Conservation (phyloP, 1,140 invertebrate genomes). For the Zaprionus nigranus region DNA sequence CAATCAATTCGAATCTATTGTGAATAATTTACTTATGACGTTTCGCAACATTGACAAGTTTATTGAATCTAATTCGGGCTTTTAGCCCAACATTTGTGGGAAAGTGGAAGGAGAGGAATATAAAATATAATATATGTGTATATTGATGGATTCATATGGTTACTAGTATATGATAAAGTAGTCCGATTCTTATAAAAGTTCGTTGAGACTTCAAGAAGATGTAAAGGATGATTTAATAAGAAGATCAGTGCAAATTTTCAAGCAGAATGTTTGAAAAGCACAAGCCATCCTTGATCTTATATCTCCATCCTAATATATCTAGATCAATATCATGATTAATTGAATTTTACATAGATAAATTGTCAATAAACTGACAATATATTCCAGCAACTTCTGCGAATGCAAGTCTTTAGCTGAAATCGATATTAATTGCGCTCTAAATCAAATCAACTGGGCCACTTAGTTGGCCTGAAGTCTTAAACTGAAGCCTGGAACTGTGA, state of each 20-base stretch:
- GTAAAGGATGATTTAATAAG: too few species aligned
- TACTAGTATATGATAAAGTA: not conserved
- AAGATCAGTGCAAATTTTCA: too few species aligned
- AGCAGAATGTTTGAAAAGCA: too few species aligned
- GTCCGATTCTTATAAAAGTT: not conserved
- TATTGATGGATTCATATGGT: not conserved
- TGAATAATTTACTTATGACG: slow-evolving; percentile 80
- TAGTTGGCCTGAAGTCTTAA: slow-evolving; percentile 6
- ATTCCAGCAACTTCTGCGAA: not conserved
- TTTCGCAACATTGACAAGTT: slow-evolving; percentile 55
- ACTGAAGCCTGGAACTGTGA: not conserved
- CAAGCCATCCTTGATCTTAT: too few species aligned
- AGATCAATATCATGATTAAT: not conserved
- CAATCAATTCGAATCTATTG: slow-evolving; percentile 74
- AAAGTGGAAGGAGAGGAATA: not conserved
- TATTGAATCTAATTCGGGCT: slow-evolving; percentile 57
- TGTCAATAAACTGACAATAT: not conserved
- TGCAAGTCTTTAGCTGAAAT: slow-evolving; percentile 1
- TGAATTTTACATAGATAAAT: not conserved
- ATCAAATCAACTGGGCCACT: slow-evolving; percentile 65
- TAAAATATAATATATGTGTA: not conserved
- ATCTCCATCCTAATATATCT: not conserved
- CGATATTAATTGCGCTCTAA: slow-evolving; percentile 65
- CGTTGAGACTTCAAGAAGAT: not conserved
- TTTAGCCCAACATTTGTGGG: slow-evolving; percentile 6